Conservation (phyloP, 2,888 invertebrate species). For the Argynnis bischoffii region DNA sequence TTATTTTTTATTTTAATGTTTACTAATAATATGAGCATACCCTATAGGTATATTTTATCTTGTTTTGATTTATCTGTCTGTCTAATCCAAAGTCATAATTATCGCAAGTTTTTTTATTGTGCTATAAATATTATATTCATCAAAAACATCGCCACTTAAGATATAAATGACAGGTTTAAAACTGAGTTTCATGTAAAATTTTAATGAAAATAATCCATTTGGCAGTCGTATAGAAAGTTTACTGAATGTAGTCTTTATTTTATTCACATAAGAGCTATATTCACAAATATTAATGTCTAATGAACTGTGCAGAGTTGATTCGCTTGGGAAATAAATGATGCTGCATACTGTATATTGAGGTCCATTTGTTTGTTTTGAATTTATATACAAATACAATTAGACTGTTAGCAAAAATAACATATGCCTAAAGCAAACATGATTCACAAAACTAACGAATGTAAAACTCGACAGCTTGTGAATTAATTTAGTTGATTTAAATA, state of each 20-base stretch:
- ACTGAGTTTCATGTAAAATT: slow-evolving; percentile 22
- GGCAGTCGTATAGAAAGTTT: not conserved
- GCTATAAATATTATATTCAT: slow-evolving; percentile 15
- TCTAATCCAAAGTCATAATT: too few relatives aligned
- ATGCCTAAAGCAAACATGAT: slow-evolving; percentile 47
- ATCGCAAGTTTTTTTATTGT: not conserved
- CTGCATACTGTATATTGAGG: slow-evolving; percentile 47
- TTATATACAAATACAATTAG: slow-evolving; percentile 46
- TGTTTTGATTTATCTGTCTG: too few relatives aligned
- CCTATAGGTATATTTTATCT: too few relatives aligned
- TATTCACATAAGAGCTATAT: slow-evolving; percentile 14
- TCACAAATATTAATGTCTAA: slow-evolving; percentile 30
- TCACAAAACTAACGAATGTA: too few relatives aligned
- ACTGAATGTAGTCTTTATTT: slow-evolving; percentile 14
- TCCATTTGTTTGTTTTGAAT: slow-evolving; percentile 69
- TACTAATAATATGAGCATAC: too few relatives aligned
- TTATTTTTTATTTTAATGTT: too few relatives aligned
- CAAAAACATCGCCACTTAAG: slow-evolving; percentile 11
- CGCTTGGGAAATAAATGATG: slow-evolving; percentile 51
- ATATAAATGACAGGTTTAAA: slow-evolving; percentile 18
- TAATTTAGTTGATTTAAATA: too few relatives aligned
- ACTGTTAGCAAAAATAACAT: slow-evolving; percentile 69
- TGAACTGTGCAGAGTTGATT: slow-evolving; percentile 24
- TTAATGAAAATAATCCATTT: slow-evolving; percentile 24
- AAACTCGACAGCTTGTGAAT: too few relatives aligned